A percentile compares a stretch with the other conserved stretches of the same genome.
These are phyloP conservation scores for Plebejus argus DNA, from an alignment of 2,888 invertebrate genomes.

Conservation along the genomic window DNA sequence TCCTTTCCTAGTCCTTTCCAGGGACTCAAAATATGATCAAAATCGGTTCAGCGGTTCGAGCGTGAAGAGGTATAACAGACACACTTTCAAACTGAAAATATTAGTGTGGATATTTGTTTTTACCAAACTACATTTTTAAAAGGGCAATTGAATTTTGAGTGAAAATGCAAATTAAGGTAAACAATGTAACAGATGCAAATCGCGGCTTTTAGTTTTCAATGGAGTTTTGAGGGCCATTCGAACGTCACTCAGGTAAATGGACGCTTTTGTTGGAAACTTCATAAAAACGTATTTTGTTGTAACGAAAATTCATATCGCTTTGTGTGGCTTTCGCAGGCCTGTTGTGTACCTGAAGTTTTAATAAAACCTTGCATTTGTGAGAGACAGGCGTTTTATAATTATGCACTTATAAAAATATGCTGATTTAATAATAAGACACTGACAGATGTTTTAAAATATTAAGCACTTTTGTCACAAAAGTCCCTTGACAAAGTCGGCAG, in stretches of 20 bases:
- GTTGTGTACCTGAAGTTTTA: background rate
- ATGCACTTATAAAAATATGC: too few relatives aligned
- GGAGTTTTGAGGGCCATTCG: constrained; percentile 4
- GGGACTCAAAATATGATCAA: too few relatives aligned
- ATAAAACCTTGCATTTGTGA: background rate
- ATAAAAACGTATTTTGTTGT: background rate
- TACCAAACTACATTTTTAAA: background rate
- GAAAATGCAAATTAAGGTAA: constrained; percentile 17
- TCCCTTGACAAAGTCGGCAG: too few relatives aligned
- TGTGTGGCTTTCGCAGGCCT: background rate
- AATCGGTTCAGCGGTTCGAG: too few relatives aligned
- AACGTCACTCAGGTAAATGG: constrained; percentile 1
- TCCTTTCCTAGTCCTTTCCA: too few relatives aligned
- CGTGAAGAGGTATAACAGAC: too few relatives aligned
- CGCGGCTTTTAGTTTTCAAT: constrained; percentile 22
- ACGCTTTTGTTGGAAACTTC: constrained; percentile 26
- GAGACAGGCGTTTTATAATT: background rate
- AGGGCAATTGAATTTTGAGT: background rate
- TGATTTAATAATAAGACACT: too few relatives aligned
- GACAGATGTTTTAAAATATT: too few relatives aligned
- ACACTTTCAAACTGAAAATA: too few relatives aligned
- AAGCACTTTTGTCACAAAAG: too few relatives aligned
- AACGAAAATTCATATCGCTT: background rate
- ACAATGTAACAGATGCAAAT: constrained; percentile 22
- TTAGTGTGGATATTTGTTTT: too few relatives aligned